Conservation (phyloP, 2,888 invertebrate genomes). For the Callinectes sapidus region DNA sequence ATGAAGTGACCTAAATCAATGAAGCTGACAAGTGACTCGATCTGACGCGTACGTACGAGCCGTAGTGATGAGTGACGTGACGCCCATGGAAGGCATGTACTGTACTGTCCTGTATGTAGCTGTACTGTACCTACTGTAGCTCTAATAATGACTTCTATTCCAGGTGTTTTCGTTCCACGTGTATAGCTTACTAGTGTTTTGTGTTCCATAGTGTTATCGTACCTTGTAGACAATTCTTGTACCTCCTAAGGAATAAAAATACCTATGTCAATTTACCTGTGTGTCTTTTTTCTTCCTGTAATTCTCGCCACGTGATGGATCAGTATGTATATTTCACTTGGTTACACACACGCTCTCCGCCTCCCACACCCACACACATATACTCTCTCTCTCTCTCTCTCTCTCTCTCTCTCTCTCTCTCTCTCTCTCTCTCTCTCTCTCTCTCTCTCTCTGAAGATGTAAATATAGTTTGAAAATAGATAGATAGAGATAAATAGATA, state of each 20-base stretch:
- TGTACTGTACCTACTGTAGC: too few relatives aligned
- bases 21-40: neutral
- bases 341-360: neutral
- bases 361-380: too few relatives aligned
- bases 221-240: neutral
- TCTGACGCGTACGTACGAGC: neutral
- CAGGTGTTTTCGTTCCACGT: conserved; percentile 20
- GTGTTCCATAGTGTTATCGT: conserved; percentile 11
- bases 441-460: neutral
- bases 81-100: neutral
- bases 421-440: conserved; percentile 41
- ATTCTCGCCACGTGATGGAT: neutral
- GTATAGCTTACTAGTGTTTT: conserved; percentile 4
- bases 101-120: neutral
- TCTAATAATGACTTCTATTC: conserved; percentile 23
- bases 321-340: conserved; percentile 7
- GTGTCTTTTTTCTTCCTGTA: neutral
- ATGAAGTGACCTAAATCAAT: neutral
- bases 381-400: conserved; percentile 11
- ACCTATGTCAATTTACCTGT: neutral
- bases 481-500: neutral
- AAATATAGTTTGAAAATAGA: neutral
- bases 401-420: conserved; percentile 22
- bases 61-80: neutral
- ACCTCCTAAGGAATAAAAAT: conserved; percentile 37